These are phyloP conservation scores for Drepana arcuata DNA, from an alignment of 1,140 invertebrate genomes.

Conservation along the genomic window DNA sequence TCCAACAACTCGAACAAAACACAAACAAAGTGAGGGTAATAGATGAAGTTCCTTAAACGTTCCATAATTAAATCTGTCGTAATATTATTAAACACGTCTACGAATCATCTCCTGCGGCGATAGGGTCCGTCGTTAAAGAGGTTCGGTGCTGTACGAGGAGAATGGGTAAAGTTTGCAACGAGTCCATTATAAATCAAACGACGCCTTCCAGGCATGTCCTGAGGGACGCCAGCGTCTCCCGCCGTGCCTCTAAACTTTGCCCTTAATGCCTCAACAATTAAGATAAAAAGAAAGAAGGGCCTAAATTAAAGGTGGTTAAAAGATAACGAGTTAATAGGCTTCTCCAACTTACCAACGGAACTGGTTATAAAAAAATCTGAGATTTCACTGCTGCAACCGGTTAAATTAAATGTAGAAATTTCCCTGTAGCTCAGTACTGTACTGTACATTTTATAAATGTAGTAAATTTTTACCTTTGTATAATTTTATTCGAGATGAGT, in stretches of 20 bases:
- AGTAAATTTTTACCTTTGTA: too few species aligned
- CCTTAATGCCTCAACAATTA: conserved; percentile 68
- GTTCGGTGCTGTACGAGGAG: conserved; percentile 50
- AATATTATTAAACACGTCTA: conserved; percentile 71
- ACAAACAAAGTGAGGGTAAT: conserved; percentile 43
- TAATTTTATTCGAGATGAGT: too few species aligned
- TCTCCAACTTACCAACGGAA: conserved; percentile 43
- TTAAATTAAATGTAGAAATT: too few species aligned
- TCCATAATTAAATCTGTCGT: conserved; percentile 71
- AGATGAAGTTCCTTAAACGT: conserved; percentile 56
- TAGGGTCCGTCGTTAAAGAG: conserved; percentile 66
- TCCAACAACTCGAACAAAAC: conserved; percentile 19
- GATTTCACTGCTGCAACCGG: too few species aligned
- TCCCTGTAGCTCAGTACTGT: too few species aligned
- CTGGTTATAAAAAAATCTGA: too few species aligned
- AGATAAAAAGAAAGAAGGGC: conserved; percentile 69
- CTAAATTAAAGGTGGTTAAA: conserved; percentile 67
- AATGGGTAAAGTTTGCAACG: conserved; percentile 68
- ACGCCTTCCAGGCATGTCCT: conserved; percentile 66
- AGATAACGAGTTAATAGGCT: conserved; percentile 67
- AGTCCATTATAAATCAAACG: conserved; percentile 72
- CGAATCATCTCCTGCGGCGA: conserved; percentile 67
- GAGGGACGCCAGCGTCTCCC: conserved; percentile 56
- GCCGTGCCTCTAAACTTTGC: conserved; percentile 54
- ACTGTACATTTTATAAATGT: conserved; percentile 6